Percentiles rank a stretch among this genome's conserved stretches.
phyloP scores from a whole-genome alignment of 2,113 vertebrate genomes.

The Amphiprion percula region DNA sequence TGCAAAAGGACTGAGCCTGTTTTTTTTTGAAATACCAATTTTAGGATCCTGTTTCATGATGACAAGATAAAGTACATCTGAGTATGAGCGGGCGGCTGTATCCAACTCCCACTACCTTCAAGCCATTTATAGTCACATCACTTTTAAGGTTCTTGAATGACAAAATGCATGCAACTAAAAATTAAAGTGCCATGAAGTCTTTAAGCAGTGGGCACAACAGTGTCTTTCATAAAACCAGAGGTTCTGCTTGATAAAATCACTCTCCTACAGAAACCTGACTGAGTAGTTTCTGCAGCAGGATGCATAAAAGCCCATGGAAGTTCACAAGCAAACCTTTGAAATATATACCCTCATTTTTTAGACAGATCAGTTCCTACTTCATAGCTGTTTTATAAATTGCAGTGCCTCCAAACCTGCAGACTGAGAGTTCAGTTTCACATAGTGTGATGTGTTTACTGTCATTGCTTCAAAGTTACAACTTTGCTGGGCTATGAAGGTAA shows the following conservation, averaged over 20 bases:
- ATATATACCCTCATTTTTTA: background rate
- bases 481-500: too few relatives aligned
- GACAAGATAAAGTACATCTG: conserved; percentile 45
- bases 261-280: background rate
- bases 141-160: conserved; percentile 34
- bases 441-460: too few relatives aligned
- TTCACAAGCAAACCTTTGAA: background rate
- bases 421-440: too few relatives aligned
- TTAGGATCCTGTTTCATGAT: conserved; percentile 42
- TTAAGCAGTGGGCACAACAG: conserved; percentile 19
- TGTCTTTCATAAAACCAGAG: conserved; percentile 21
- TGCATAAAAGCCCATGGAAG: background rate
- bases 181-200: conserved; percentile 29
- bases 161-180: conserved; percentile 38
- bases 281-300: background rate
- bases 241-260: background rate
- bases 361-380: too few relatives aligned
- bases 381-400: too few relatives aligned
- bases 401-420: too few relatives aligned
- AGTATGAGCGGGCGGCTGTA: conserved; percentile 11
- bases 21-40: conserved; percentile 36
- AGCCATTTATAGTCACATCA: conserved; percentile 48
- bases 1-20: conserved; percentile 24
- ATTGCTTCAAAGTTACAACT: too few relatives aligned
- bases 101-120: conserved; percentile 24